Base-by-base conservation (phyloP, 2,113 vertebrate genomes). In the Alligator mississippiensis region DNA sequence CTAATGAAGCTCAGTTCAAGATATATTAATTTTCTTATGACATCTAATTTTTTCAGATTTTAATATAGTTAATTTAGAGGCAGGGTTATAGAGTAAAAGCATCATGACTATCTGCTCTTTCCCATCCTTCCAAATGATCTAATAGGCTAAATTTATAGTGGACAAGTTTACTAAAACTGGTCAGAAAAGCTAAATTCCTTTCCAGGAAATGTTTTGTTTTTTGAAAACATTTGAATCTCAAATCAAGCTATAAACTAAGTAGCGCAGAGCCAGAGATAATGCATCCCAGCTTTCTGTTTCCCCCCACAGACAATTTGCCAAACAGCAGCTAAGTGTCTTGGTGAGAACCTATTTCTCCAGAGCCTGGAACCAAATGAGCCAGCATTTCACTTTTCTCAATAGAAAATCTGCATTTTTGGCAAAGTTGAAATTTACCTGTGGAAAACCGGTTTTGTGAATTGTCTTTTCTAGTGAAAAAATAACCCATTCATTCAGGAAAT, bases 381-480 rank as follows among this genome's bases (percentile, higher is more conserved):
- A 13, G 13, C 3, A 72, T 25, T 9, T 91, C 55, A 22, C 9
- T 18, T 70, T 80, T 61, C 64, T 5, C n/a, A 30, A 14, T 3
- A 81, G 25, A 28, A 34, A 81, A 47, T 1, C 25, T 6, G 60
- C 10, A 16, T 57, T 22, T 83, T 5, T 57, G 17, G 47, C 12
- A 3, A 6, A 1, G 16, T 11, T 22, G n/a, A 85, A 38, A 61
- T 57, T 90, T 30, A 30, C 1, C 14, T 14, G 4, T 17, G 75
- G 0, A 3, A 22, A 59, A 28, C 15, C 1, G 0, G 1, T 2
- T 70, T 47, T 47, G 14, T 6, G 22, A 16, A 74, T 12, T 13
- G 38, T 22, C 24, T 54, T 76, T 57, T 47, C 6, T 47, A 47
- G 47, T 47, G n/a, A 12, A 81, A 81, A 63, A 72, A 2, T 0